Conservation (phyloP, 2,888 invertebrate species). For the Platycheirus albimanus region DNA sequence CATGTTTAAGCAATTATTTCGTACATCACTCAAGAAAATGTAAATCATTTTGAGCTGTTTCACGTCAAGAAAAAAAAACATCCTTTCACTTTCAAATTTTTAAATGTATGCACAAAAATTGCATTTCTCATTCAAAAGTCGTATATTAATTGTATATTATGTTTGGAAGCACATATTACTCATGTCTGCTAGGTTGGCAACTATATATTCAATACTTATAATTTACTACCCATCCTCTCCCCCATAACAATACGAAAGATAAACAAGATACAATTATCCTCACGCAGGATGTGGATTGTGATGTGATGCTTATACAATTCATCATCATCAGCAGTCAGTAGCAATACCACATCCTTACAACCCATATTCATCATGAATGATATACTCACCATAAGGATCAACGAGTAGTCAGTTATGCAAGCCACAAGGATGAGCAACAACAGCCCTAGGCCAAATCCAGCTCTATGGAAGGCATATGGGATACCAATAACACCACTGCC, state of each 20-base stretch:
- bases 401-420: constrained; percentile 90
- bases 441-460: constrained; percentile 91
- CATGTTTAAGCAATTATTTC: no score
- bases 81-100: no score
- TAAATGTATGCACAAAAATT: no score
- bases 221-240: not conserved
- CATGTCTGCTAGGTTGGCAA: no score
- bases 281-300: constrained; percentile 18
- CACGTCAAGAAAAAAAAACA: no score
- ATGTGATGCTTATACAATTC: constrained; percentile 35
- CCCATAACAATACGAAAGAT: constrained; percentile 9
- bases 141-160: no score
- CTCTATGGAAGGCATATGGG: constrained; percentile 91
- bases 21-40: no score
- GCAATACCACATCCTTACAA: not conserved
- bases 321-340: constrained; percentile 37
- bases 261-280: constrained; percentile 39
- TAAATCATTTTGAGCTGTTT: no score
- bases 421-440: constrained; percentile 88
- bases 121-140: no score
- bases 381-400: constrained; percentile 89
- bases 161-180: no score
- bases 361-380: constrained; percentile 70
- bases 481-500: constrained; percentile 94
- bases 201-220: not conserved